Evolutionary conservation across 1,140 invertebrate species (phyloP), one percentile per base, ranked within the genome.

Genomic region (Halesus radiatus): DNA sequence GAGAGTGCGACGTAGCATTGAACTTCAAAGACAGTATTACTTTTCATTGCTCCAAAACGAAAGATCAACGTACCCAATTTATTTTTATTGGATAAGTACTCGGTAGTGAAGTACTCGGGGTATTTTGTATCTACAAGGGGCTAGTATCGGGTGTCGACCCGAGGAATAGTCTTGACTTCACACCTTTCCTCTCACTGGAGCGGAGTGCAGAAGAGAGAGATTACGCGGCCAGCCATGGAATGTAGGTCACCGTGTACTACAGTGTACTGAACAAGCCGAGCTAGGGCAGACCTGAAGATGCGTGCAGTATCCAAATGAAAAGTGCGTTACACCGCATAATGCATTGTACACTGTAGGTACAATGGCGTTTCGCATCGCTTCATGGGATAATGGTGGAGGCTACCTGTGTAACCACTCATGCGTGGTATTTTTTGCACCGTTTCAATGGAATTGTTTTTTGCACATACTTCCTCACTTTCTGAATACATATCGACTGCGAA

Each of bases 281-380:
- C 23, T 23, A 23, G 20, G 23, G 23, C 56, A 37, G 62, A 66
- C 16, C 16, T 66, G 62, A 32, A 66, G 62, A 66, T 66, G 62
- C 62, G 62, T 66, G 10, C 26, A 13, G 16, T 66, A 66, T 66
- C 10, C 62, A 66, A 66, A 66, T 66, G 29, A 60, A 60, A 60
- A 20, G 23, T 16, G 56, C 56, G n/a, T n/a, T n/a, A n/a, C n/a
- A n/a, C n/a, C n/a, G 23, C 1, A 45, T 45, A 13, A 45, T 60
- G 18, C 56, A 60, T 13, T 23, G 56, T 20, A 23, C 10, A 23
- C n/a, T 7, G 37, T 45, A 45, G 37, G 37, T 45, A 45, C 37
- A 10, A 10, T 13, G 8, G n/a, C 23, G 18, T 60, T 60, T 60
- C 20, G 56, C 23, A 13, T 60, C 56, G 56, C 56, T 60, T 18